phyloP scores from a whole-genome alignment of 2,113 vertebrate genomes.

The Xiphias gladius region DNA sequence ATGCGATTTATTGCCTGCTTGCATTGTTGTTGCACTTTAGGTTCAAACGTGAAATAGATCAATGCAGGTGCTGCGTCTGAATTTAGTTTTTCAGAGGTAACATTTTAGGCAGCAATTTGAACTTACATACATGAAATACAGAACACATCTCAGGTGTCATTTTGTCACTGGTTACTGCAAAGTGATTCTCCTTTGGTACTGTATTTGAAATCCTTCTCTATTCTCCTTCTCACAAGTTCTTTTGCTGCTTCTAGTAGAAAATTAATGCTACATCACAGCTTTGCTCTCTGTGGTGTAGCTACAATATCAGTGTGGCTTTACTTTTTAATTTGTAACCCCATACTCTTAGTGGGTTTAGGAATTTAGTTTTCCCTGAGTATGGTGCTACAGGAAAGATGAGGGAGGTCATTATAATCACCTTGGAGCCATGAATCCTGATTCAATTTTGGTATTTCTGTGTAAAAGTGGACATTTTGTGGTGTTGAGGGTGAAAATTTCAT shows the following conservation, averaged over 20 bases:
- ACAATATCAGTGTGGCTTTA: background rate
- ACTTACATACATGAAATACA: background rate
- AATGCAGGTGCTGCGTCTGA: background rate
- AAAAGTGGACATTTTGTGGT: background rate
- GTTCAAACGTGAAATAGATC: constrained; percentile 11
- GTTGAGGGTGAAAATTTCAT: background rate
- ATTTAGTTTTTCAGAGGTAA: background rate
- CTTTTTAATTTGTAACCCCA: background rate
- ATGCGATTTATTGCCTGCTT: constrained; percentile 21
- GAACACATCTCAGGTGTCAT: background rate
- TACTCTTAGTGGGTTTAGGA: background rate
- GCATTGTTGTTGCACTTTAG: constrained; percentile 10
- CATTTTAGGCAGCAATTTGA: background rate
- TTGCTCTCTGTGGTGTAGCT: background rate
- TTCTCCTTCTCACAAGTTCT: background rate
- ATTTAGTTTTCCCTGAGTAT: background rate
- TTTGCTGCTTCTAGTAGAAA: background rate
- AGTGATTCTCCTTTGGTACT: background rate
- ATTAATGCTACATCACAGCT: background rate
- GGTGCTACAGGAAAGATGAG: background rate
- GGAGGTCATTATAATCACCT: background rate
- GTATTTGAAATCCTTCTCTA: background rate
- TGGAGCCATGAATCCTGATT: too few species aligned
- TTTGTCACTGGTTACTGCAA: background rate
- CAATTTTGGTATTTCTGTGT: background rate